Conservation (phyloP, 1,140 invertebrate genomes). For the Eurytemora carolleeae region DNA sequence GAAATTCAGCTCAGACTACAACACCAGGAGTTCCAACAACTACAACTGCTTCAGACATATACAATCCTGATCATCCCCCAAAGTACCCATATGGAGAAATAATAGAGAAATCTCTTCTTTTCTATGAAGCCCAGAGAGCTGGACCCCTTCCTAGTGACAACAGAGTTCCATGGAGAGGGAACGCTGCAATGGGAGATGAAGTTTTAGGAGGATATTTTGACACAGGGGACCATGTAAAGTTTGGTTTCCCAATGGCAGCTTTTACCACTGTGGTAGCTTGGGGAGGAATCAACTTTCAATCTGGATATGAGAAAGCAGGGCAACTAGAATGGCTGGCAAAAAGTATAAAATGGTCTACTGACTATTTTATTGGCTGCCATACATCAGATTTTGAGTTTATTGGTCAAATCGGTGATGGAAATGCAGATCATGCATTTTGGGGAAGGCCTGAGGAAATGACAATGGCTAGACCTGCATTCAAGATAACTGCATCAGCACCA, state of each 20-base stretch:
- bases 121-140: no score
- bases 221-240: conserved; percentile 43
- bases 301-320: conserved; percentile 29
- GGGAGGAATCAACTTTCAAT: conserved; percentile 34
- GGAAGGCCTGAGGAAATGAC: conserved; percentile 39
- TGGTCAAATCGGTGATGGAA: conserved; percentile 36
- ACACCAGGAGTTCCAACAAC: no score
- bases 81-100: no score
- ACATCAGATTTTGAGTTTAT: conserved; percentile 33
- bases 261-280: conserved; percentile 37
- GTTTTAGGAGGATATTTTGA: no score
- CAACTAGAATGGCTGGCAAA: conserved; percentile 28
- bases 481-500: conserved; percentile 31
- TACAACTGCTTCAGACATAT: no score
- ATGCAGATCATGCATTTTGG: conserved; percentile 34
- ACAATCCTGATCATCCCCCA: no score
- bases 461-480: conserved; percentile 34
- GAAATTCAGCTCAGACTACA: no score
- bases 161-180: no score
- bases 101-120: no score
- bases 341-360: conserved; percentile 37
- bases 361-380: conserved; percentile 40
- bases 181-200: no score
- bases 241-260: conserved; percentile 40
- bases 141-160: no score